Evolutionary conservation across 1,140 invertebrate species (phyloP), one percentile per base, ranked within the genome.

Genomic region (Ylistrum balloti): DNA sequence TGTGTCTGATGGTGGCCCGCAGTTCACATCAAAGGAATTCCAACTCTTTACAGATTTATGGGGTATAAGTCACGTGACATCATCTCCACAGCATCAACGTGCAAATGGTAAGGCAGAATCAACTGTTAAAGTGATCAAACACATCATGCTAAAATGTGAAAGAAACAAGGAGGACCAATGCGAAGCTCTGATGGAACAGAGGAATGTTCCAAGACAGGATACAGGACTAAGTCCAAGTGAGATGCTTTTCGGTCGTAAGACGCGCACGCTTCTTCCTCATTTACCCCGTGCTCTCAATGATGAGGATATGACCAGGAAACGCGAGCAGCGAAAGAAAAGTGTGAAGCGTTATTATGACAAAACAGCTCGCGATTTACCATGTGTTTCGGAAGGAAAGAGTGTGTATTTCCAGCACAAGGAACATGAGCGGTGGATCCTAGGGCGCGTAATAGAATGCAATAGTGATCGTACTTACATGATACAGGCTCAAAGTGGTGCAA

Each of bases 21-120:
- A 90, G n/a, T 45, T 90, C 15, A 90, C 28, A 41, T 45, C 85
- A 0, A 13, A 15, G 85, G 90, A 90, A 88, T 90, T 90, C 35
- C 9, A 45, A 48, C n/a, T 33, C 20, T 94, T 92, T 33, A 87
- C 45, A 22, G 33, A 34, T 17, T 86, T 86, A 86, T 91, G 92
- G 86, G 86, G 91, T n/a, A 89, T 94, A 17, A 34, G n/a, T 15
- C 92, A 93, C 38, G 86, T 88, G 10, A 90, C 32, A 32, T 89
- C 91, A 22, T 90, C 90, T 28, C 93, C 92, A 17, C 20, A 85
- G 17, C 89, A 92, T 86, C 92, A 89, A 5, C 89, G 90, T 20
- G 85, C 88, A 0, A 94, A 94, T 90, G 93, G 94, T 13, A 91
- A 92, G 89, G 94, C 92, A n/a, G n/a, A n/a, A n/a, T n/a, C n/a